Percentiles rank a stretch among this genome's conserved stretches.
phyloP scores from a whole-genome alignment of 1,140 invertebrate genomes.

The Notospermus geniculatus region DNA sequence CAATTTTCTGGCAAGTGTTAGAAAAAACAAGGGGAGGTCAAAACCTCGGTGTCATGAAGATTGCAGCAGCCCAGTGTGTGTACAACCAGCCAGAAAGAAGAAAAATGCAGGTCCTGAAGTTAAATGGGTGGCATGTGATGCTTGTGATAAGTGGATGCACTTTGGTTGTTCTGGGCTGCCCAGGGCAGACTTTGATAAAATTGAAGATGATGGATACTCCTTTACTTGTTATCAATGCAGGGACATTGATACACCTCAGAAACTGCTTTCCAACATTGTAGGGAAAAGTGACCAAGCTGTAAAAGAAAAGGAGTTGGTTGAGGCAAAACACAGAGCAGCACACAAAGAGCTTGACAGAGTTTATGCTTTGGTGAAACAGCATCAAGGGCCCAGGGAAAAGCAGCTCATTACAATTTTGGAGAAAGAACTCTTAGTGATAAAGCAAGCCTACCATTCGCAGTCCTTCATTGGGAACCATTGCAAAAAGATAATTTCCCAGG shows the following conservation, averaged over 20 bases:
- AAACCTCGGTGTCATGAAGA: not conserved
- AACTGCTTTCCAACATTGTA: too few relatives aligned
- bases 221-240: too few relatives aligned
- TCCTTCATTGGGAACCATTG: constrained; percentile 2
- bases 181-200: too few relatives aligned
- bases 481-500: not conserved
- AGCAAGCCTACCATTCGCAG: not conserved
- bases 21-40: not conserved
- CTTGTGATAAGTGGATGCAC: too few relatives aligned
- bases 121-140: not conserved
- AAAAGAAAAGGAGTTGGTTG: not conserved
- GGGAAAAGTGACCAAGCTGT: too few relatives aligned
- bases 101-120: not conserved
- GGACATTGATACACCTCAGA: too few relatives aligned
- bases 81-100: not conserved
- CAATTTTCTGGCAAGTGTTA: not conserved
- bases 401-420: not conserved
- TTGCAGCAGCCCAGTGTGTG: not conserved
- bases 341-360: not conserved
- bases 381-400: not conserved
- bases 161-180: too few relatives aligned
- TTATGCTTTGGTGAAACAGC: not conserved
- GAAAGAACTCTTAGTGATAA: not conserved
- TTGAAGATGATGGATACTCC: too few relatives aligned
- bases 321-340: not conserved